Conservation (phyloP, 2,888 invertebrate species). For the Brassicogethes aeneus region DNA sequence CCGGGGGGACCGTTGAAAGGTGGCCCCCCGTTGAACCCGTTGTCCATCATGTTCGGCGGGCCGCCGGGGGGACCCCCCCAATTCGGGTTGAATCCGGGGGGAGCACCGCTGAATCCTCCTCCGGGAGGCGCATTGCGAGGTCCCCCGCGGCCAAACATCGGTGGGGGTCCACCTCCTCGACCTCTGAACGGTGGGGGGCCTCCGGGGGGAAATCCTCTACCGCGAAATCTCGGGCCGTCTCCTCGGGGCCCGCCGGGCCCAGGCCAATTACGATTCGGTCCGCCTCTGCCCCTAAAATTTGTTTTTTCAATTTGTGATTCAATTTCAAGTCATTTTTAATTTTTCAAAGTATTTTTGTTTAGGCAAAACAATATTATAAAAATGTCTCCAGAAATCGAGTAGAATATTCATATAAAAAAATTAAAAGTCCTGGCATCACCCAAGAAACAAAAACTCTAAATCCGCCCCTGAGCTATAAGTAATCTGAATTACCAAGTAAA, state of each 20-base stretch:
- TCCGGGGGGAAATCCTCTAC: conserved; percentile 55
- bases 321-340: conserved; percentile 6
- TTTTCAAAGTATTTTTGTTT: no score
- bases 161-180: conserved; percentile 46
- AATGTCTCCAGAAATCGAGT: no score
- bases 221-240: conserved; percentile 57
- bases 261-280: conserved; percentile 23
- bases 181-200: conserved; percentile 37
- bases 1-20: conserved; percentile 27
- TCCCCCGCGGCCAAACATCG: conserved; percentile 41
- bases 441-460: background rate
- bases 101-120: conserved; percentile 45
- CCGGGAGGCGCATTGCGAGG: conserved; percentile 39
- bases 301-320: conserved; percentile 1
- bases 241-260: conserved; percentile 41
- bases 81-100: conserved; percentile 48
- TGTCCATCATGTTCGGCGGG: conserved; percentile 48
- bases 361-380: no score
- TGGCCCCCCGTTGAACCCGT: conserved; percentile 40
- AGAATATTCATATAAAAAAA: background rate
- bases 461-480: no score
- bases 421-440: background rate
- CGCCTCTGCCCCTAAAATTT: conserved; percentile 35
- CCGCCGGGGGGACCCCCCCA: conserved; percentile 58
- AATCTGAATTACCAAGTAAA: no score